Conservation (phyloP, 1,140 invertebrate genomes). For the Bombyx mandarina region DNA sequence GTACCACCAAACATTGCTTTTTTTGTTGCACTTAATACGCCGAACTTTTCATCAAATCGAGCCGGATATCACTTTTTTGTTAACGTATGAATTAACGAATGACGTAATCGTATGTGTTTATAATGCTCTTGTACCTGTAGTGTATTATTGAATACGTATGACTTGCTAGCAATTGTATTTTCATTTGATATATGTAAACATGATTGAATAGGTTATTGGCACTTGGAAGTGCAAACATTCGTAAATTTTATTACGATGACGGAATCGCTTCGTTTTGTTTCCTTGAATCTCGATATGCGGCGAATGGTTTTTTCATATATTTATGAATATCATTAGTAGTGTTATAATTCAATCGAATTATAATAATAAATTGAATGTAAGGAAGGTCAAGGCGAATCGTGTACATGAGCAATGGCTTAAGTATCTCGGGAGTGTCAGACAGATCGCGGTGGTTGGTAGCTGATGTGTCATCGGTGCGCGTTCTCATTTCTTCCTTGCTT, state of each 20-base stretch:
- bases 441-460: conserved; percentile 1
- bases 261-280: not conserved
- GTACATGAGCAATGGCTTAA: not conserved
- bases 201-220: conserved; percentile 6
- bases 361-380: not conserved
- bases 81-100: conserved; percentile 33
- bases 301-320: not conserved
- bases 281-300: not conserved
- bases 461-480: conserved; percentile 3
- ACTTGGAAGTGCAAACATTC: conserved; percentile 5
- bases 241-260: not conserved
- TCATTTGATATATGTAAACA: conserved; percentile 29
- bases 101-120: conserved; percentile 45
- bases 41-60: conserved; percentile 36
- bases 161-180: conserved; percentile 23
- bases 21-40: conserved; percentile 30
- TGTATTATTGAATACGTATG: conserved; percentile 16
- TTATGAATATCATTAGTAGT: not conserved
- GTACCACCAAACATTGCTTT: conserved; percentile 12
- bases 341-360: not conserved
- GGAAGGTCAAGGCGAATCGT: conserved; percentile 11
- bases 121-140: conserved; percentile 24
- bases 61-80: conserved; percentile 47
- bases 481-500: too few relatives aligned
- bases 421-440: conserved; percentile 9